Base-by-base conservation (phyloP, 2,797 vertebrate genomes). In the Gorsachius magnificus region DNA sequence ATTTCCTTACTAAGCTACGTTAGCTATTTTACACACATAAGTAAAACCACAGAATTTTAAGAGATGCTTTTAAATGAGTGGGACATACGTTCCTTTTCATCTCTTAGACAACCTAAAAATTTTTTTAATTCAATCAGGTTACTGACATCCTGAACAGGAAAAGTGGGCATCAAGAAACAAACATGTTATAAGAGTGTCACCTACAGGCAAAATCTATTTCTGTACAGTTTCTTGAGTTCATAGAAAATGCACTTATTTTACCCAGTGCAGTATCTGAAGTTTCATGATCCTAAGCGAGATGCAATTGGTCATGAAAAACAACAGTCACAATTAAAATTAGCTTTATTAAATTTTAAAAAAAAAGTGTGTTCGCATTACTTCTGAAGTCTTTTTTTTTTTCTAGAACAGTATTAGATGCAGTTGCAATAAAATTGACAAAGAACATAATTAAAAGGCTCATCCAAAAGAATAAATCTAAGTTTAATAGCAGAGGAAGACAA, bases 161-260 rank as follows among this genome's bases (percentile, higher is more conserved):
- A 86, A 16, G 21, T 0, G 3, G 10, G 11, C 19, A 84, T 28
- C 25, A 65, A 54, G 9, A 89, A 87, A 48, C 10, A 68, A 95
- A 14, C 15, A 24, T 16, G 92, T 74, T 88, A 5, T 48, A 87
- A 84, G 60, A 95, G 83, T n/a, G 91, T 21, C 95, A 87, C 83
- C 93, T 97, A 70, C 80, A 77, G 95, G 80, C 26, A 93, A 87
- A 70, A 78, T 26, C 25, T 13, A 65, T 45, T 83, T 76, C 43
- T 83, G 72, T 60, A 74, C 36, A 41, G 50, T 54, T 92, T 70
- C 20, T 41, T 41, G 8, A 76, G 10, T 43, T 69, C 9, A 17
- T 3, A 61, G 68, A 76, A 91, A 91, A 92, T 11, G 11, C 9
- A 54, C 4, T 66, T 65, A 13, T 71, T 88, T 92, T 43, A 84